phyloP scores from a whole-genome alignment of 2,113 vertebrate species.

The Plecturocebus donacophilus region DNA sequence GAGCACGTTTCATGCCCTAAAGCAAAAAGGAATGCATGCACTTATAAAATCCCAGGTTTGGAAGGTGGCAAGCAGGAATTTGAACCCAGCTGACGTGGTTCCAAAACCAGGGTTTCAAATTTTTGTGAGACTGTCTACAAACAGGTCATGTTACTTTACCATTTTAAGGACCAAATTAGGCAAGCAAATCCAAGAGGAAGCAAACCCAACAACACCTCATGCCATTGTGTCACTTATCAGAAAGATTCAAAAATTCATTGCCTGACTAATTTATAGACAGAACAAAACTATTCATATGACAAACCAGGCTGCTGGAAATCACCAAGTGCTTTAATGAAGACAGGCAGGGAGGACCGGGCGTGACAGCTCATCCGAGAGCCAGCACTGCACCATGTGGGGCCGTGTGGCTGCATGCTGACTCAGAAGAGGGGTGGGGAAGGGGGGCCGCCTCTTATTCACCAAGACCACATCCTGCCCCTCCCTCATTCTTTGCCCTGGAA shows the following conservation, averaged over 20 bases:
- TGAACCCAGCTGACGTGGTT: not conserved
- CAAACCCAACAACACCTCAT: not conserved
- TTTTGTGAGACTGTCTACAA: not conserved
- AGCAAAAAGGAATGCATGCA: not conserved
- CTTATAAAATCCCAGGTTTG: not conserved
- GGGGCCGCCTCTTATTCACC: conserved; percentile 66
- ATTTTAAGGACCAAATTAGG: not conserved
- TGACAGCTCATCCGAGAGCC: conserved; percentile 57
- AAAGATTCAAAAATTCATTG: conserved; percentile 21
- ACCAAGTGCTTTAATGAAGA: conserved; percentile 24
- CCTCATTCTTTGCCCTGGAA: conserved; percentile 64
- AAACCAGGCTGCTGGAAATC: conserved; percentile 32
- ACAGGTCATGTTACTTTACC: not conserved
- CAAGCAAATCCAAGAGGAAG: not conserved
- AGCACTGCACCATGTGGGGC: conserved; percentile 22
- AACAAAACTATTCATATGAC: not conserved
- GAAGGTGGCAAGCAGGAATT: not conserved
- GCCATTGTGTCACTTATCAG: not conserved
- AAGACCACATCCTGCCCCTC: conserved; percentile 79
- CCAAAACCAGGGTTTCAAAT: not conserved
- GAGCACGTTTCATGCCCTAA: not conserved
- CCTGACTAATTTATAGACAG: conserved; percentile 34
- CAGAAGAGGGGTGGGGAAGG: conserved; percentile 48
- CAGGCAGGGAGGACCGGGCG: not conserved
- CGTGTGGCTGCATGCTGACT: conserved; percentile 68